These are phyloP conservation scores for Hemiprocne comata DNA, from an alignment of 2,113 vertebrate genomes.

Conservation along the genomic window DNA sequence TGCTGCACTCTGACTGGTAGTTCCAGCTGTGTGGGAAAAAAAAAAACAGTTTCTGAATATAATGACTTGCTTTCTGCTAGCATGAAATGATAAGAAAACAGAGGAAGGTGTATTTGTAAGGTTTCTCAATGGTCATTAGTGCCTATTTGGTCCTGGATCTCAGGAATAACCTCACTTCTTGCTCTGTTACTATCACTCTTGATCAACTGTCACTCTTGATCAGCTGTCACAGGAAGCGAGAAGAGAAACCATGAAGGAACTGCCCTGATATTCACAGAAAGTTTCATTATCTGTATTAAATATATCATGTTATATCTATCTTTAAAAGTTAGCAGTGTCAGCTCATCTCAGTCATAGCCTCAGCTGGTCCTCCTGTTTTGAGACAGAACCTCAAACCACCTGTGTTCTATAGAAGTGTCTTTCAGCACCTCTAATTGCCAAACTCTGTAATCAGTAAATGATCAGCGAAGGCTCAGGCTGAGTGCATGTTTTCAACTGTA, in stretches of 20 bases:
- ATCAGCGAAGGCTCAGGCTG: neutral
- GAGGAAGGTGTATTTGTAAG: neutral
- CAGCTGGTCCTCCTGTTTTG: neutral
- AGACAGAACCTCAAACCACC: neutral
- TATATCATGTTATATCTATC: neutral
- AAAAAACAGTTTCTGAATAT: neutral
- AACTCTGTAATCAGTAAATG: neutral
- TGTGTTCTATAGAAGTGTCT: neutral
- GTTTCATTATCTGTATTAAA: neutral
- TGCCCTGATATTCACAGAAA: neutral
- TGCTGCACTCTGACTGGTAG: neutral
- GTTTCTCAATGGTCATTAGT: neutral
- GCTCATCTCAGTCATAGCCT: neutral
- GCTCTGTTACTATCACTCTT: neutral
- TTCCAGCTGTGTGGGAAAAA: neutral
- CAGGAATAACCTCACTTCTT: neutral
- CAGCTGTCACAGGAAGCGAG: neutral
- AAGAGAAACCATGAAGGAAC: neutral
- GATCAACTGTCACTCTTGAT: neutral
- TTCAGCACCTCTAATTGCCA: neutral
- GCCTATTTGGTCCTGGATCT: neutral
- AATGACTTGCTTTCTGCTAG: neutral
- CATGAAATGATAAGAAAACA: neutral
- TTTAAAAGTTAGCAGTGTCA: neutral
- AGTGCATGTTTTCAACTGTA: neutral